Conservation (phyloP, 2,113 vertebrate species). For the Campylomormyrus numenius region DNA sequence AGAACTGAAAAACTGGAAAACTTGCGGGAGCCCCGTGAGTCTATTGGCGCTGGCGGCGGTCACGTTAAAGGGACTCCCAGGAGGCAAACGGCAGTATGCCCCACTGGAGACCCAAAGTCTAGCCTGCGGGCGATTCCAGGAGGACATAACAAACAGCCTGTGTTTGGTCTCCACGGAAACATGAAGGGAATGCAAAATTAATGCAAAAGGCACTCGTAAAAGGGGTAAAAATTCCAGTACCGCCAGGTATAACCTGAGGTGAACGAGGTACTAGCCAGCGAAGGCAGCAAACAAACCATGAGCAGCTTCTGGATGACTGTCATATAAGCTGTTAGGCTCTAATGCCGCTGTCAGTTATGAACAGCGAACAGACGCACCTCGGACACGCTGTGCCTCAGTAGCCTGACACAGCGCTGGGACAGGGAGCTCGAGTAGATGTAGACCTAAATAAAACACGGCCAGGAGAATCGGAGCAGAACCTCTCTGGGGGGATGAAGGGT, state of each 20-base stretch:
- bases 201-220: neutral
- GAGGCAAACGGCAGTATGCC: neutral
- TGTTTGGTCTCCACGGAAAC: neutral
- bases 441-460: neutral
- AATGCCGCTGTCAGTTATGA: neutral
- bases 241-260: neutral
- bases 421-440: neutral
- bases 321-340: neutral
- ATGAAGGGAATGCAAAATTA: neutral
- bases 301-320: neutral
- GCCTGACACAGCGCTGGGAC: neutral
- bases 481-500: neutral
- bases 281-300: neutral
- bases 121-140: neutral
- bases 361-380: neutral
- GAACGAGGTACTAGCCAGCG: neutral
- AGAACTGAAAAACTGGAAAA: neutral
- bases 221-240: neutral
- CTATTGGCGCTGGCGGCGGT: neutral
- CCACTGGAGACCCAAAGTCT: neutral
- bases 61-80: neutral
- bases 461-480: neutral
- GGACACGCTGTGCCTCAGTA: neutral
- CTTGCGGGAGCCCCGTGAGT: neutral
- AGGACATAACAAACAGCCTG: neutral